Evolutionary conservation across 2,888 invertebrate species (phyloP), one percentile per base, ranked within the genome.

Genomic region (Drosophila ochracea): DNA sequence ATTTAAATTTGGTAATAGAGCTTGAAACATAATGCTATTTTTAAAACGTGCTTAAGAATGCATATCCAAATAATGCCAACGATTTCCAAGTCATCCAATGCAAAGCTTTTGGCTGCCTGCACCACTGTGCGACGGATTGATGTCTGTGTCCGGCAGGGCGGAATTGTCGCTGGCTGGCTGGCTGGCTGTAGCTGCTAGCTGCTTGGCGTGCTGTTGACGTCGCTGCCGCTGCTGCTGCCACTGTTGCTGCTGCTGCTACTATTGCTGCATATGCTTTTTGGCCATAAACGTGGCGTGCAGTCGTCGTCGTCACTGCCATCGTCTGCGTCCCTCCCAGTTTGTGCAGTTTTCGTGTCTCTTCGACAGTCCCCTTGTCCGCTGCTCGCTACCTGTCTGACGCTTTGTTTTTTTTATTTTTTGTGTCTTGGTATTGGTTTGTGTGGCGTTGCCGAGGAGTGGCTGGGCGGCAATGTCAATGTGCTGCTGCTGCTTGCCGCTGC

Each of bases 391-490:
- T 86, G 85, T 83, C 90, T 80, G 82, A 83, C 76, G 84, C 82
- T 82, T 84, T 87, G 80, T 84, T 73, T 68, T 63, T 25, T 30
- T 55, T 35, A n/a, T 64, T 37, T 55, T 19, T 67, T 68, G 71
- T 47, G 79, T 55, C 9, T 57, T 73, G 55, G 82, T 73, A 73
- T 83, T 77, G 74, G 83, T 68, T 43, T 66, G 64, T 64, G 70
- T 31, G 52, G 53, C 74, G 69, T 66, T 65, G 81, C 52, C 55
- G 82, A 71, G 82, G 79, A 79, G 79, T 82, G 83, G 71, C 82
- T 82, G 82, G 71, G 77, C 88, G 88, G 89, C 86, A 86, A 89
- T 89, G 86, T 89, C 86, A 86, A 86, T 86, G 86, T 74, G 86
- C 89, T 66, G 76, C 82, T 62, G 74, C 59, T 61, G 55, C 57